These are phyloP conservation scores for Neotoma lepida DNA, from an alignment of 2,113 vertebrate species.

Conservation along the genomic window DNA sequence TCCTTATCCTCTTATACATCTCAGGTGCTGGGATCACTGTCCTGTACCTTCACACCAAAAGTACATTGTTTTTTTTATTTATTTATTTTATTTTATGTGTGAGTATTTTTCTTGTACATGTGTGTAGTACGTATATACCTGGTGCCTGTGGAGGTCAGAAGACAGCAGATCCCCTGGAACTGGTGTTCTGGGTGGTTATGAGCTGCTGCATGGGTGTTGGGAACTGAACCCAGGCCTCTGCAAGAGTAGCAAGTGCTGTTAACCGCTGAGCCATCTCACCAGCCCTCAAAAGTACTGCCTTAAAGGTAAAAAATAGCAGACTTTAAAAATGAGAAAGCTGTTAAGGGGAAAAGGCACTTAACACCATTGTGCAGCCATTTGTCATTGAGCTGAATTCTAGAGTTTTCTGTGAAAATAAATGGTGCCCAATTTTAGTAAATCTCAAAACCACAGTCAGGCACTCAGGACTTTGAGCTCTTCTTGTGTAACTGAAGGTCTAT, in stretches of 20 bases:
- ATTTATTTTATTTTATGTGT: not conserved
- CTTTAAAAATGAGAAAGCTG: not conserved
- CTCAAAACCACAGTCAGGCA: not conserved
- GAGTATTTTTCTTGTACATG: not conserved
- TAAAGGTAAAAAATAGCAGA: not conserved
- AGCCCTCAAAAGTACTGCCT: not conserved
- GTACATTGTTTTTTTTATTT: not conserved
- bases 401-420: constrained; percentile 29
- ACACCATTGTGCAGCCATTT: not conserved
- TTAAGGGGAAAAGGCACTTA: not conserved
- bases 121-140: no score
- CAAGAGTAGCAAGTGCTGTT: not conserved
- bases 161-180: not conserved
- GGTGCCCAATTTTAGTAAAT: not conserved
- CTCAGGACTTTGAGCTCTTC: not conserved
- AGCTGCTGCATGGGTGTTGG: not conserved
- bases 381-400: constrained; percentile 36
- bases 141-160: not conserved
- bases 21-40: not conserved
- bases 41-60: not conserved
- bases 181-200: not conserved
- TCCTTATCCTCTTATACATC: not conserved
- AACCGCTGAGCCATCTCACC: not conserved
- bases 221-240: not conserved
- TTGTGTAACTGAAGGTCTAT: not conserved